Base-by-base conservation (phyloP, 2,113 vertebrate species). In the Silurus meridionalis region DNA sequence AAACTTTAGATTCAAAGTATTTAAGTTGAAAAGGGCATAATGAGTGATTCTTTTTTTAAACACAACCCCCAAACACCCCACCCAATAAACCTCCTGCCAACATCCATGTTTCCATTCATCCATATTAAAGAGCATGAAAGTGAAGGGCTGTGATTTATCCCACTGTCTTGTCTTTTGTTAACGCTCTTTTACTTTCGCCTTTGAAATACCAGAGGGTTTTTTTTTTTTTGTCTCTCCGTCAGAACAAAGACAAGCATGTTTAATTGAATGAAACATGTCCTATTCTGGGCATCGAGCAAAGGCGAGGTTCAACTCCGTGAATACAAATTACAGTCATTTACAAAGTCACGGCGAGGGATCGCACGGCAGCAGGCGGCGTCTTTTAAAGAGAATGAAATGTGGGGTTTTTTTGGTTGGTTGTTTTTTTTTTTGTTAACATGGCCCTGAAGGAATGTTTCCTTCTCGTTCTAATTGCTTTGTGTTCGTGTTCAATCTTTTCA, bases 171-270 rank as follows among this genome's bases (percentile, higher is more conserved):
- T 79, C 84, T 85, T 85, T 85, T 79, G 52, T 67, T 58, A 48
- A 14, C 60, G 52, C 77, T 86, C 53, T 81, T 85, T 81, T 55
- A 71, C 85, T 86, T 86, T 61, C 17, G 21, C 64, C 78, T 81
- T 86, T 81, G 77, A 72, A 86, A 72, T 69, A 86, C 53, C 85
- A 66, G 53, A 79, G 78, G 37, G 55, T 5, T 6, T 19, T 67
- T 55, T 5, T 6, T 19, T 67, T 86, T 81, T 80, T 50, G 48
- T 37, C 66, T 86, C 55, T 81, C 57, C 55, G 37, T 63, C 79
- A 74, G 85, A 86, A 86, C 85, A 86, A 86, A 86, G 85, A 80
- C 46, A 52, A 81, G 74, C 85, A 81, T 46, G 28, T 86, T 86
- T 86, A 86, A 86, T 72, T 72, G 85, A 86, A 80, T 72, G 85